Conservation (phyloP, 2,113 vertebrate genomes). For the Pelvicachromis taeniatus region DNA sequence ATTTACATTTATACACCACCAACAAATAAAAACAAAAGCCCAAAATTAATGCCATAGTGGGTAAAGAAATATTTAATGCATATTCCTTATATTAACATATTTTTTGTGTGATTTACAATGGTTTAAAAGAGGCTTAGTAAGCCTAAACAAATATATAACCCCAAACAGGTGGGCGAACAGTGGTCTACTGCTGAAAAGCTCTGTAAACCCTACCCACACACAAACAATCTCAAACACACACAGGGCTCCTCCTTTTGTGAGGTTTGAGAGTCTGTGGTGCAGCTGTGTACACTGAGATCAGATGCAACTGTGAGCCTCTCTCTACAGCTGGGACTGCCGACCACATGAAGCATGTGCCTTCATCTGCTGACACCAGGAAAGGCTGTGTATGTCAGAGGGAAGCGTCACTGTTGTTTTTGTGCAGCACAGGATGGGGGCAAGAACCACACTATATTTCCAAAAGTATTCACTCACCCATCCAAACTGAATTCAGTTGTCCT, state of each 20-base stretch:
- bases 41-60: background rate
- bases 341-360: conserved; percentile 53
- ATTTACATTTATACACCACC: background rate
- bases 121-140: background rate
- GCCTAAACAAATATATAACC: background rate
- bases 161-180: conserved; percentile 1
- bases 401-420: background rate
- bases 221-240: background rate
- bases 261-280: conserved; percentile 22
- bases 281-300: conserved; percentile 57
- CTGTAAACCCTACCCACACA: conserved; percentile 1
- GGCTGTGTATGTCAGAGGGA: background rate
- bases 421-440: background rate
- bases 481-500: background rate
- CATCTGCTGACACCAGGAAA: conserved; percentile 26
- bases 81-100: background rate
- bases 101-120: background rate
- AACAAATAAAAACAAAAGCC: background rate
- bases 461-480: background rate
- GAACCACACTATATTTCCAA: background rate
- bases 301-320: conserved; percentile 24
- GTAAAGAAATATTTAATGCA: background rate
- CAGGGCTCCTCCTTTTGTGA: conserved; percentile 11
- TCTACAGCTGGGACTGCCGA: conserved; percentile 36
- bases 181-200: conserved; percentile 7